phyloP scores from a whole-genome alignment of 2,888 invertebrate genomes.

The Parapristionchus giblindavisi region DNA sequence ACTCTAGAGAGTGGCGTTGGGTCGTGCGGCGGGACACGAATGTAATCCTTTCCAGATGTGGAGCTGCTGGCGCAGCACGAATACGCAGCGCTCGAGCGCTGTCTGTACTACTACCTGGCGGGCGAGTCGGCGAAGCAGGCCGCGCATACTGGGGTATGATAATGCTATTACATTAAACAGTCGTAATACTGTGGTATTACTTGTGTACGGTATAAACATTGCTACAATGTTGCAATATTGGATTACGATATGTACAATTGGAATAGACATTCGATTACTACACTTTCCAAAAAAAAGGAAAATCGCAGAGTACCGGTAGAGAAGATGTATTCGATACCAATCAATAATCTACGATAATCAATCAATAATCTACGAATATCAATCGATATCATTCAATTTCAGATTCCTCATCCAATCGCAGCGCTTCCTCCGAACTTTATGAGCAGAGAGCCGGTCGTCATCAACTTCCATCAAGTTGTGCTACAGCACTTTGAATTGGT shows the following conservation, averaged over 20 bases:
- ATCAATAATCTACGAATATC: too few species aligned
- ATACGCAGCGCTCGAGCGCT: slow-evolving; percentile 66
- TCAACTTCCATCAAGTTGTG: slow-evolving; percentile 64
- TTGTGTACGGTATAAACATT: too few species aligned
- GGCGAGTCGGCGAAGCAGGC: slow-evolving; percentile 43
- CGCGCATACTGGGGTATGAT: slow-evolving; percentile 13
- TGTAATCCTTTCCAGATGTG: slow-evolving; percentile 32
- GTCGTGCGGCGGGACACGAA: too few species aligned
- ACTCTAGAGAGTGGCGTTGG: neutral
- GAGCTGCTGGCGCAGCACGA: slow-evolving; percentile 56
- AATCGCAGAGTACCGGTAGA: too few species aligned
- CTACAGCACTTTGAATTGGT: slow-evolving; percentile 69
- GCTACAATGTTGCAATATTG: too few species aligned
- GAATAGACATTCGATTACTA: too few species aligned
- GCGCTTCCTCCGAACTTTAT: slow-evolving; percentile 65
- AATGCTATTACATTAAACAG: neutral
- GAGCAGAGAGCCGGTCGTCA: slow-evolving; percentile 53
- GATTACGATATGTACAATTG: too few species aligned
- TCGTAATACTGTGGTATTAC: neutral
- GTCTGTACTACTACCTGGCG: slow-evolving; percentile 67
- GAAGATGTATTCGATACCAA: too few species aligned
- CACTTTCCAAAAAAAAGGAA: too few species aligned
- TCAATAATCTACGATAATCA: too few species aligned
- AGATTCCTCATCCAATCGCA: slow-evolving; percentile 67
- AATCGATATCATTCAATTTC: too few species aligned